A percentile compares a stretch with the other conserved stretches of the same genome.
These are phyloP conservation scores for Sinocyclocheilus maitianheensis DNA, from an alignment of 2,113 vertebrate species.

Conservation along the genomic window DNA sequence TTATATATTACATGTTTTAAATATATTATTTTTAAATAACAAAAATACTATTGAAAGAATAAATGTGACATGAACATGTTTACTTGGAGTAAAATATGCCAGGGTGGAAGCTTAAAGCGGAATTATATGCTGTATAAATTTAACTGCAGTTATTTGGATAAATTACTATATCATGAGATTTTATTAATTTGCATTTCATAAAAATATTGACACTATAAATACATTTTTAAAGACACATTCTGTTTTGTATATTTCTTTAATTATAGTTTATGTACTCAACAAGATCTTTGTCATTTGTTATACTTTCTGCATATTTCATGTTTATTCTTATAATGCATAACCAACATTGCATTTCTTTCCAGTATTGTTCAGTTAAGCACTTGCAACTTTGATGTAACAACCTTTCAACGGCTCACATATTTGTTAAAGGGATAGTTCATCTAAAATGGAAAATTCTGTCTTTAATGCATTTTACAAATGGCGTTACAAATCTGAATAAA, in stretches of 20 bases:
- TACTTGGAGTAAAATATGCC: no score
- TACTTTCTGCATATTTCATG: background rate
- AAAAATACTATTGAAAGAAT: no score
- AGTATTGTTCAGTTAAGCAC: background rate
- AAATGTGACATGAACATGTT: no score
- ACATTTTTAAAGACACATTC: background rate
- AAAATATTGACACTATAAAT: background rate
- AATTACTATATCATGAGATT: no score
- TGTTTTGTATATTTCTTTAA: background rate
- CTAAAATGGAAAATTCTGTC: background rate
- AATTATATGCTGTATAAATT: no score
- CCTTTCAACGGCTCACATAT: background rate
- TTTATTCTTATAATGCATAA: background rate
- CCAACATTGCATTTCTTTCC: background rate
- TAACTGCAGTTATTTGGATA: no score
- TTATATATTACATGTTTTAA: no score
- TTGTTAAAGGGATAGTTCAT: background rate
- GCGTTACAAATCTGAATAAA: background rate
- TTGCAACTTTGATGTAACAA: background rate
- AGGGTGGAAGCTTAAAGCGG: no score
- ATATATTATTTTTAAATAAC: no score
- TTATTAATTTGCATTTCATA: background rate
- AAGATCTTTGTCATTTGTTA: background rate
- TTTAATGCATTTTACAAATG: background rate
- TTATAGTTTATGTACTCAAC: background rate